Base-by-base conservation (phyloP, 2,888 invertebrate genomes). In the Craniophora ligustri region DNA sequence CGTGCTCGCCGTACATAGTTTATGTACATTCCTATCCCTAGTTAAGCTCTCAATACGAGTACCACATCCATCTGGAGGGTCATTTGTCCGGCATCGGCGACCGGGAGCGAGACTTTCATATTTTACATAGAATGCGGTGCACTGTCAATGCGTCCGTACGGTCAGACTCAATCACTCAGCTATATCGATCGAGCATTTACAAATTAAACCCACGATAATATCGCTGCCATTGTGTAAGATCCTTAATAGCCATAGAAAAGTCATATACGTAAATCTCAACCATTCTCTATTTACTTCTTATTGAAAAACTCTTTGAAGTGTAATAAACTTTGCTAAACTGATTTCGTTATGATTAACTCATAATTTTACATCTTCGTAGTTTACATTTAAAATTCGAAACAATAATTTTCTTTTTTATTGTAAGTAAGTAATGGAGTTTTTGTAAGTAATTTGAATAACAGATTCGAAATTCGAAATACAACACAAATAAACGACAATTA, bases 61-160 rank as follows among this genome's bases (percentile, higher is more conserved):
- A 69, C 87, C 91, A 75, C 84, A 84, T 91, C 91, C 84, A 87
- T 78, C 66, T 55, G 48, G 40, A 45, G 50, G 48, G 58, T 65
- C 65, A 78, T 79, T 78, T 79, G 72, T 78, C 75, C 51, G 55
- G 54, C 76, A 74, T 79, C 76, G 60, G 49, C 48, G 67, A 67
- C 67, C 79, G 57, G 79, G 72, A 84, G 84, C 80, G 78, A 81
- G 81, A 57, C 75, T 84, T 89, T 91, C 91, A 91, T 91, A 92
- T 92, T 92, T 92, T 89, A 91, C 92, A 93, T 92, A 92, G 91
- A 92, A 93, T 91, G 88, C 87, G 74, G 76, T 65, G 84, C 81
- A 75, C 86, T 86, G 90, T 88, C 91, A 86, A 87, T 89, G 85
- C 82, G 64, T 69, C 71, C 75, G 75, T 79, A 78, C 78, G 76